Evolutionary conservation across 1,140 invertebrate genomes (phyloP), one percentile per base, ranked within the genome.

Genomic region (Calliopsis andreniformis): DNA sequence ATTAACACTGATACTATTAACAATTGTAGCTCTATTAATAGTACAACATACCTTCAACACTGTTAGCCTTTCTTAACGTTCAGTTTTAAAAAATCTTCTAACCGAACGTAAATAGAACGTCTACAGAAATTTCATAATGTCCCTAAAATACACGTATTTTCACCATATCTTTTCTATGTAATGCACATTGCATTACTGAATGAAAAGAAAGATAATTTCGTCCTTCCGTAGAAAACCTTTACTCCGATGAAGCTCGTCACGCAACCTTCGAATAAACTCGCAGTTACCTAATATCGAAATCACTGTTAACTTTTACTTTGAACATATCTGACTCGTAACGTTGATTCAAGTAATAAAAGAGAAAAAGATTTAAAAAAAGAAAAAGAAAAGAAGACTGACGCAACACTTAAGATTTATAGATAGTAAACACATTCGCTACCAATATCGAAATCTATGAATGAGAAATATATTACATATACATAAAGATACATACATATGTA

Each of bases 291-390:
- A 45, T 70, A 28, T 61, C 42, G 23, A 45, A 63, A 72, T 61
- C 62, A 25, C 56, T 63, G 49, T 16, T 23, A 72, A 72, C 30
- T 45, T 63, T 62, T 61, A 47, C 32, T 61, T 58, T 55, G 30
- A 62, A 69, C 71, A 75, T 83, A 83, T 79, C 71, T 47, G 28
- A 79, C 5, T 55, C 56, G 45, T 71, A 76, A 68, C 43, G 32
- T 79, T 71, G 70, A 76, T 83, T 76, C 80, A 63, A 55, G 62
- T 66, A 61, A 66, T 79, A 72, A 80, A 77, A 76, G 39, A 58
- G 16, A 55, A 68, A 28, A 35, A 28, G 51, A 35, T 63, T 68
- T 63, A 51, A 45, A 66, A 39, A 64, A 58, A 42, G 3, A 71
- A 68, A 64, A 69, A 79, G 51, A 23, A 83, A 80, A 68, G 55